A percentile compares a stretch with the other conserved stretches of the same genome.
Evolutionary conservation across 1,140 invertebrate genomes (phyloP).

Genomic region (Trichomalopsis sarcophagae): DNA sequence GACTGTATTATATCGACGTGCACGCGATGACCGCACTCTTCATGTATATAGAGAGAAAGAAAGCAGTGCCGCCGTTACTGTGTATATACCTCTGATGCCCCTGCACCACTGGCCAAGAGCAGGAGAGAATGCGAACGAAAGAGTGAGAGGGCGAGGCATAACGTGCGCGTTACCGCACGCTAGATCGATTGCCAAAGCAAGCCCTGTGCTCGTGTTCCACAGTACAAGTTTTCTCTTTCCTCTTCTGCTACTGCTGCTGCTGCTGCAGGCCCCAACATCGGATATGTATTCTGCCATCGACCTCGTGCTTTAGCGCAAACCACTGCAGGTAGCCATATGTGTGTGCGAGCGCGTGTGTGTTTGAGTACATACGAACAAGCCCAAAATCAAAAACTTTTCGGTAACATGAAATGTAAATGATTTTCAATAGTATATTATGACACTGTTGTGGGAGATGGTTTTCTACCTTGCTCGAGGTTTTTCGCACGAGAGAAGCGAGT

Average conservation of each 20-base stretch:
- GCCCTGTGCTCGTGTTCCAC: not conserved
- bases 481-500: too few species aligned
- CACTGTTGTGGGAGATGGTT: too few species aligned
- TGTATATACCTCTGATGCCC: not conserved
- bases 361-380: too few species aligned
- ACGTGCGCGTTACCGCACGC: not conserved
- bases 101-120: not conserved
- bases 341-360: not conserved
- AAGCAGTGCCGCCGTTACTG: not conserved
- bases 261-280: too few species aligned
- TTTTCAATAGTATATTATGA: too few species aligned
- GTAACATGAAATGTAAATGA: too few species aligned
- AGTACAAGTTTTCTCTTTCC: too few species aligned
- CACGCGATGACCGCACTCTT: not conserved
- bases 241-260: too few species aligned
- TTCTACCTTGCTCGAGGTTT: too few species aligned
- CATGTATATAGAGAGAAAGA: not conserved
- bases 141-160: not conserved
- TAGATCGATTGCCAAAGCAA: constrained; percentile 1
- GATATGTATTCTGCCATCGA: too few species aligned
- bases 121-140: not conserved
- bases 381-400: too few species aligned
- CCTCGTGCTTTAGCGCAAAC: too few species aligned
- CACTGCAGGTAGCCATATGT: not conserved
- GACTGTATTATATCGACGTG: not conserved